These are phyloP conservation scores for Cyaniris semiargus DNA, from an alignment of 2,888 invertebrate genomes.

Conservation along the genomic window DNA sequence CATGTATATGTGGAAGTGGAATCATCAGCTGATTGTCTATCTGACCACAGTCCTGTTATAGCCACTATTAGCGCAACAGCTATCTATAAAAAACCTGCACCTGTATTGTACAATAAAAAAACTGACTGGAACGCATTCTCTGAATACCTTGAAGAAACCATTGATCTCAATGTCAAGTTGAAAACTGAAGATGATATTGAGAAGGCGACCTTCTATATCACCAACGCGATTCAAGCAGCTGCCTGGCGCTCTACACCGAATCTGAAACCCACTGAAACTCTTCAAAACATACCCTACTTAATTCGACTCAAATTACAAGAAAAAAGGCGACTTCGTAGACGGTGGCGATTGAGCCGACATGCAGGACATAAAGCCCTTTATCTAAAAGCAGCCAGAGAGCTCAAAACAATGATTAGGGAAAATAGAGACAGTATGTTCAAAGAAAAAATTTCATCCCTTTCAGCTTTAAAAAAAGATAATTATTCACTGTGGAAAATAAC, in stretches of 20 bases:
- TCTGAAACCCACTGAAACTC: background rate
- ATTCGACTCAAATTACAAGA: too few species aligned
- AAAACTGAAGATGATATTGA: background rate
- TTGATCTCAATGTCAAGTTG: background rate
- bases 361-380: background rate
- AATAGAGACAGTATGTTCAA: background rate
- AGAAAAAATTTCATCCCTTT: background rate
- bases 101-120: background rate
- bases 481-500: background rate
- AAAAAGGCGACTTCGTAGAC: too few species aligned
- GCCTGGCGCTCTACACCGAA: background rate
- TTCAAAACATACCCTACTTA: background rate
- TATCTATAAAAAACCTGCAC: background rate
- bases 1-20: conserved; percentile 20
- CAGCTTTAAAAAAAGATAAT: background rate
- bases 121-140: background rate
- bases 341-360: too few species aligned
- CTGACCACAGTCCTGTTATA: conserved; percentile 35
- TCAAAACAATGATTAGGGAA: background rate
- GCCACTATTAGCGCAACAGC: conserved; percentile 24
- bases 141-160: too few species aligned
- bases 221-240: background rate
- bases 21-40: conserved; percentile 17
- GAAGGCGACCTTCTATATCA: background rate
- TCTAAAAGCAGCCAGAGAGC: background rate